These are phyloP conservation scores for Tamandua tetradactyla DNA, from an alignment of 2,797 vertebrate genomes.

Conservation along the genomic window DNA sequence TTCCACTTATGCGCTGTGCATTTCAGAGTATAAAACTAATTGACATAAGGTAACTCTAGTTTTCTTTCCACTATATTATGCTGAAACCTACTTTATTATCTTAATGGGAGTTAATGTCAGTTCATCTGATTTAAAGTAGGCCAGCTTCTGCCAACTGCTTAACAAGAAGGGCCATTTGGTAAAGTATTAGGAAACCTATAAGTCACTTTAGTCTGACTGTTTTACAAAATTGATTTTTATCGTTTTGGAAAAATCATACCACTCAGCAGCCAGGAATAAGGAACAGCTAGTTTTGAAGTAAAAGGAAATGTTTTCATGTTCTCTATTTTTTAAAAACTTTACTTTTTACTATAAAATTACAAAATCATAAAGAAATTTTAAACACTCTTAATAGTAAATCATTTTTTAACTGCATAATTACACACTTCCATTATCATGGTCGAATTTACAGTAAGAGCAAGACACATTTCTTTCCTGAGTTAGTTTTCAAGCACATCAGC, in stretches of 20 bases:
- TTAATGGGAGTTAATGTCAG: not conserved
- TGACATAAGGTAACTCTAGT: not conserved
- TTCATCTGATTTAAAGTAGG: not conserved
- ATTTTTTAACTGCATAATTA: not conserved
- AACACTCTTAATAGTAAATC: not conserved
- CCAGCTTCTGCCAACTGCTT: not conserved
- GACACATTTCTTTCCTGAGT: not conserved
- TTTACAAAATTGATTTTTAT: conserved; percentile 2
- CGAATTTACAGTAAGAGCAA: not conserved
- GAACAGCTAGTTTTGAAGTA: not conserved
- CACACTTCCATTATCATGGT: not conserved
- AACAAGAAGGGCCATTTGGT: not conserved
- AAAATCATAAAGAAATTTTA: not conserved
- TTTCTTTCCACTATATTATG: not conserved
- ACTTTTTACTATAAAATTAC: not conserved
- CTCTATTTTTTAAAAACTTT: not conserved
- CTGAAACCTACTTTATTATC: not conserved
- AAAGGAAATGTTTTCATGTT: not conserved
- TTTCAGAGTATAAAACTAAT: not conserved
- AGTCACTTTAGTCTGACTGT: not conserved
- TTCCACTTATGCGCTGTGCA: not conserved
- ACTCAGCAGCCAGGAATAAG: not conserved
- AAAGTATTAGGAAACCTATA: not conserved
- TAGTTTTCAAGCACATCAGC: conserved; percentile 6
- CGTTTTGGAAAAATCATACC: not conserved